Evolutionary conservation across 2,113 vertebrate species (phyloP).

Genomic region (Sigmodon hispidus): DNA sequence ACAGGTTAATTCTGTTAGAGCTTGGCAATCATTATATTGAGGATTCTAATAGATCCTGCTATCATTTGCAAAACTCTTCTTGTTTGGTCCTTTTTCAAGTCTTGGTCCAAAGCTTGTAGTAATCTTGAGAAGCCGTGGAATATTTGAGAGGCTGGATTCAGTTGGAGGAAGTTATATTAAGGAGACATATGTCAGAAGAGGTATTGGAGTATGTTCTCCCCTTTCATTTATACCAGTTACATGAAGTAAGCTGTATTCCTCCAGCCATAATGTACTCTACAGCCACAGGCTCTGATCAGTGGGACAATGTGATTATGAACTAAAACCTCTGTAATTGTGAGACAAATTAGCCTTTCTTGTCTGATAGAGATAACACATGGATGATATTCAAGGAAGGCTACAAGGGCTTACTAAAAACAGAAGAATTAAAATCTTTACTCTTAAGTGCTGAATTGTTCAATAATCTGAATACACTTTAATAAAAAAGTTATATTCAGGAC

Average conservation of each 20-base stretch:
- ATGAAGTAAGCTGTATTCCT: too few relatives aligned
- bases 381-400: neutral
- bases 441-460: neutral
- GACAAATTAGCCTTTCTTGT: neutral
- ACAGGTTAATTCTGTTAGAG: neutral
- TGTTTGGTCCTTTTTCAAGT: neutral
- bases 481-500: neutral
- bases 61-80: neutral
- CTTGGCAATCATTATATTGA: neutral
- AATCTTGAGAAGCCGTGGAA: too few relatives aligned
- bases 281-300: neutral
- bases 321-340: neutral
- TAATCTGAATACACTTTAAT: neutral
- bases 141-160: neutral
- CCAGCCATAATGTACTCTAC: too few relatives aligned
- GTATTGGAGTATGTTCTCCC: neutral
- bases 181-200: rapidly evolving
- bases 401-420: neutral
- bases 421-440: neutral
- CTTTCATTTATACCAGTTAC: neutral
- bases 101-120: too few relatives aligned
- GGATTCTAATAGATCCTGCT: neutral
- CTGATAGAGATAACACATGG: neutral
- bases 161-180: too few relatives aligned
- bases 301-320: neutral